Base-by-base conservation (phyloP, 1,140 invertebrate genomes). In the Brevipalpus yothersi region DNA sequence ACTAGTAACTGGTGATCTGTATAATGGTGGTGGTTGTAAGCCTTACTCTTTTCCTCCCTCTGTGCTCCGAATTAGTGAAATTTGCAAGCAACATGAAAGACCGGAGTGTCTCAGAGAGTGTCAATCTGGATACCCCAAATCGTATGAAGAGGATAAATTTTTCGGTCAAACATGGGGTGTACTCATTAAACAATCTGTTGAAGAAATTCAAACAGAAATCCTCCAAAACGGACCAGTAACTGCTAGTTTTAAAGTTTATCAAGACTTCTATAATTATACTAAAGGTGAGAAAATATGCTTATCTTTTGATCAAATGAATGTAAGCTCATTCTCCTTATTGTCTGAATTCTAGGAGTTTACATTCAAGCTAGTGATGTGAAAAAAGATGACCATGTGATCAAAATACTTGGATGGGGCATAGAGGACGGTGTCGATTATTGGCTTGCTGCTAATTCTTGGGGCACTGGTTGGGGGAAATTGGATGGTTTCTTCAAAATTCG, bases 171-270 rank as follows among this genome's bases (percentile, higher is more conserved):
- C 70, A 1, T 75, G 80, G 63, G 53, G 19, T 15, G 77, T 77
- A 12, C n/a, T n/a, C n/a, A n/a, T n/a, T n/a, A 65, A 68, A 0
- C 73, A 82, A 0, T 93, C 89, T 68, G 79, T 80, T 4, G 70
- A 77, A 5, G 76, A 85, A 63, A 93, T 94, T 61, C 80, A 81
- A 72, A 75, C 76, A 8, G 90, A 95, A 72, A 80, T 95, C 45
- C 80, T 80, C 72, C 81, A 73, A n/a, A 86, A 92, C 71, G 90
- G 90, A 13, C 90, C 90, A 5, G 84, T 94, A 0, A 88, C 92
- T 73, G 87, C 77, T 1, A 85, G 84, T 47, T 91, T 93, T 67
- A 82, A 81, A 1, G 88, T 94, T 12, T 94, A 88, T 68, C 78
- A 78, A 55, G 90, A 95, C 73, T 83, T 95, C 66, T 71, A 86